Evolutionary conservation across 2,113 vertebrate species (phyloP).

Genomic region (Manacus vitellinus): DNA sequence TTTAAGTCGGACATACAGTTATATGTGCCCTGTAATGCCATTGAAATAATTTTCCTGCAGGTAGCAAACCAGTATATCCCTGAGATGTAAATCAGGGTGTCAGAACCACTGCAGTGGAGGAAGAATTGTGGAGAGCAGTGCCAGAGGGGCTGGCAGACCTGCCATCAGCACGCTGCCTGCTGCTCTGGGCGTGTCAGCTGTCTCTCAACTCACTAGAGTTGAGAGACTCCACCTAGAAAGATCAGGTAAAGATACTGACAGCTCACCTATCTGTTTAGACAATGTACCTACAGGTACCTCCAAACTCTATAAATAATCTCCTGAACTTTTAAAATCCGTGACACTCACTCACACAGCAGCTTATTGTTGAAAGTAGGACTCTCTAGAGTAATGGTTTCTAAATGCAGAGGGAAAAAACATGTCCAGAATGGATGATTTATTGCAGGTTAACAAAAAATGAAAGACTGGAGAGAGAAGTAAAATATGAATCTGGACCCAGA

Average conservation of each 20-base stretch:
- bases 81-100: neutral
- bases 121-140: neutral
- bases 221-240: neutral
- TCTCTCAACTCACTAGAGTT: neutral
- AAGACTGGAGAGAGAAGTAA: neutral
- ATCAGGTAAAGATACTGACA: neutral
- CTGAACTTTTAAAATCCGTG: neutral
- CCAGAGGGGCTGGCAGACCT: neutral
- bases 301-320: neutral
- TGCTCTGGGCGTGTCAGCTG: neutral
- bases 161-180: neutral
- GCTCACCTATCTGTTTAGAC: neutral
- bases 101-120: neutral
- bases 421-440: neutral
- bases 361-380: neutral
- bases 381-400: neutral
- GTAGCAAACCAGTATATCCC: neutral
- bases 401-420: neutral
- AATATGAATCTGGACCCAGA: neutral
- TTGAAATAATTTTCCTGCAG: neutral
- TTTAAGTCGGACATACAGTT: neutral
- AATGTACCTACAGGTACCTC: neutral
- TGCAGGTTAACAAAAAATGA: neutral
- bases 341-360: neutral
- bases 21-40: neutral